Conservation (phyloP, 2,113 vertebrate species). For the Vimba vimba region DNA sequence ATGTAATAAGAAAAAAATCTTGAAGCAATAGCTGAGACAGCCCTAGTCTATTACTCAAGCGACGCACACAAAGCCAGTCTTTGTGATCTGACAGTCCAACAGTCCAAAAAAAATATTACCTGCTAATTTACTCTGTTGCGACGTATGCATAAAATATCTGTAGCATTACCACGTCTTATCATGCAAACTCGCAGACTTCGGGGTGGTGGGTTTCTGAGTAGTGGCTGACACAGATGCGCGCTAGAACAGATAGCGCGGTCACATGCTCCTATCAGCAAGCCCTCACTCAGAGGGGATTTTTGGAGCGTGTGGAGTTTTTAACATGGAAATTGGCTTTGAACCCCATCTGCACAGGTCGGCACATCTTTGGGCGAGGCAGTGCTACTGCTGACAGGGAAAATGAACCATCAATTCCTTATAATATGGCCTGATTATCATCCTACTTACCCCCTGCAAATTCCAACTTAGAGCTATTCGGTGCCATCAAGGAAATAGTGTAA, state of each 20-base stretch:
- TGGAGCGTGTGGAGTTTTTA: constrained; percentile 75
- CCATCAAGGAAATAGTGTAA: constrained; percentile 67
- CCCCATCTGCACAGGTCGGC: constrained; percentile 82
- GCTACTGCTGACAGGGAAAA: constrained; percentile 80
- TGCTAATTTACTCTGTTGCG: constrained; percentile 70
- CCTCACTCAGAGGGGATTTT: constrained; percentile 67
- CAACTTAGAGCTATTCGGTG: constrained; percentile 71
- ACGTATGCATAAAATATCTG: constrained; percentile 72
- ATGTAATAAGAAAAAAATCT: constrained; percentile 42
- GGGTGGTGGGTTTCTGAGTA: constrained; percentile 67
- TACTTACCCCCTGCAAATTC: constrained; percentile 78
- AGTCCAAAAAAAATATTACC: constrained; percentile 44
- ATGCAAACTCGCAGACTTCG: constrained; percentile 57
- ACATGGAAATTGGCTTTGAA: constrained; percentile 87
- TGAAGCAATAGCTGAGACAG: constrained; percentile 68
- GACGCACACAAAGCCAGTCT: constrained; percentile 70
- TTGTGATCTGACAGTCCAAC: constrained; percentile 70
- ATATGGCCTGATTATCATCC: constrained; percentile 80
- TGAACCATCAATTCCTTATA: constrained; percentile 81
- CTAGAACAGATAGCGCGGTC: constrained; percentile 70
- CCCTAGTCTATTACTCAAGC: constrained; percentile 60
- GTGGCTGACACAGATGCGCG: constrained; percentile 63
- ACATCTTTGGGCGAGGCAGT: constrained; percentile 78
- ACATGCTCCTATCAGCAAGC: constrained; percentile 72
- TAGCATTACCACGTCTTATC: constrained; percentile 61